A percentile compares a stretch with the other conserved stretches of the same genome.
Evolutionary conservation across 2,113 vertebrate genomes (phyloP).

Genomic region (Eublepharis macularius): DNA sequence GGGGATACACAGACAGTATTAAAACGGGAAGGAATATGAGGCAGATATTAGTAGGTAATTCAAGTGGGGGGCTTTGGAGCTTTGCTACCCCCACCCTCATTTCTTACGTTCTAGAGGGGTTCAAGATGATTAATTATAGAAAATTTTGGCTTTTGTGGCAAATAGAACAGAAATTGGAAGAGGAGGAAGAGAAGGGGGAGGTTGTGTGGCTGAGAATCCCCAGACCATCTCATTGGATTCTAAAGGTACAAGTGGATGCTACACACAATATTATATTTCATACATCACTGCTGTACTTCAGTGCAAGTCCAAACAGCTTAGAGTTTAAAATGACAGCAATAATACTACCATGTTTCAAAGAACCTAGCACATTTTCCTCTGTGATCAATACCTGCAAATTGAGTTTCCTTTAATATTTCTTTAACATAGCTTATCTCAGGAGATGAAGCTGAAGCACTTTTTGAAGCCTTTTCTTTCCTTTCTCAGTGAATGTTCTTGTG

Average conservation of each 20-base stretch:
- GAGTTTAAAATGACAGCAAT: constrained; percentile 12
- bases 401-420: constrained; percentile 29
- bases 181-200: background rate
- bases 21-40: background rate
- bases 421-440: background rate
- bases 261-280: constrained; percentile 4
- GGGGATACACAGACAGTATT: background rate
- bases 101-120: background rate
- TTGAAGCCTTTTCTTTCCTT: background rate
- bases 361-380: constrained; percentile 18
- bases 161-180: background rate
- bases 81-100: background rate
- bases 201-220: background rate
- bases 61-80: background rate
- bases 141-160: background rate
- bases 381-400: constrained; percentile 34
- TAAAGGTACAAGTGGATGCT: background rate
- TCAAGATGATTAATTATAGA: background rate
- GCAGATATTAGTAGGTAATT: background rate
- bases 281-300: background rate
- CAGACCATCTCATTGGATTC: background rate
- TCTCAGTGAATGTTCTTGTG: background rate
- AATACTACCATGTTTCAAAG: constrained; percentile 15
- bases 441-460: constrained; percentile 13
- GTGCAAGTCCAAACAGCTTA: background rate